Conservation (phyloP, 1,140 invertebrate genomes). For the Drosophila auraria region DNA sequence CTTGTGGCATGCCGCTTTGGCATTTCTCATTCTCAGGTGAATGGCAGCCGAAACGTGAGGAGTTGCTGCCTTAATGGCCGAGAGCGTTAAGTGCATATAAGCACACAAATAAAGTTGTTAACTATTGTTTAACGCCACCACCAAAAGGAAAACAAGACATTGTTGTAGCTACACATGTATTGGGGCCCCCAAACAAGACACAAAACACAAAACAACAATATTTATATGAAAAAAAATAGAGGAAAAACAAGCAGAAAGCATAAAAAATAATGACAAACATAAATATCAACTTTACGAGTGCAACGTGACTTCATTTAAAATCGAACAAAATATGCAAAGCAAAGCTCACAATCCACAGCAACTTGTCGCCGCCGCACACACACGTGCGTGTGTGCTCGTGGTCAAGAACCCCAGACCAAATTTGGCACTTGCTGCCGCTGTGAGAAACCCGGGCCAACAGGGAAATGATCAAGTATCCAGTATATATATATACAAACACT, state of each 20-base stretch:
- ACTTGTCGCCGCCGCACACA: slow-evolving; percentile 15
- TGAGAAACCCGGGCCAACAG: slow-evolving; percentile 45
- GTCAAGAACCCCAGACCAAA: slow-evolving; percentile 79
- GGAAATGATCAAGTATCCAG: slow-evolving; percentile 22
- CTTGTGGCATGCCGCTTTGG: slow-evolving; percentile 46
- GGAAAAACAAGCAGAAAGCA: slow-evolving; percentile 63
- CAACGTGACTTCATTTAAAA: slow-evolving; percentile 83
- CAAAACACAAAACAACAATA: slow-evolving; percentile 34
- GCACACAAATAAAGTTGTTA: slow-evolving; percentile 56
- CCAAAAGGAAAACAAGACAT: slow-evolving; percentile 39
- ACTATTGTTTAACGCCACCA: slow-evolving; percentile 54
- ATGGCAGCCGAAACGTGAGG: slow-evolving; percentile 51
- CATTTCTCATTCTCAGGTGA: slow-evolving; percentile 54
- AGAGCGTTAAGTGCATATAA: slow-evolving; percentile 49
- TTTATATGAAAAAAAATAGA: slow-evolving; percentile 68
- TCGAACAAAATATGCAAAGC: slow-evolving; percentile 83
- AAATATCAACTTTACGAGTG: slow-evolving; percentile 82
- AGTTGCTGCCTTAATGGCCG: slow-evolving; percentile 45
- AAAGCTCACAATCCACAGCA: slow-evolving; percentile 36
- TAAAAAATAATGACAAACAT: slow-evolving; percentile 84
- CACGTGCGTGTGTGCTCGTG: slow-evolving; percentile 59
- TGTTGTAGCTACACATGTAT: slow-evolving; percentile 48
- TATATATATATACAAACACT: slow-evolving; percentile 45
- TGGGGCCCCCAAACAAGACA: slow-evolving; percentile 27
- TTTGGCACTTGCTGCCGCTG: slow-evolving; percentile 63